Percentiles rank a stretch among this genome's conserved stretches.
phyloP scores from a whole-genome alignment of 2,888 invertebrate genomes.

The Philhelius pedissequus region DNA sequence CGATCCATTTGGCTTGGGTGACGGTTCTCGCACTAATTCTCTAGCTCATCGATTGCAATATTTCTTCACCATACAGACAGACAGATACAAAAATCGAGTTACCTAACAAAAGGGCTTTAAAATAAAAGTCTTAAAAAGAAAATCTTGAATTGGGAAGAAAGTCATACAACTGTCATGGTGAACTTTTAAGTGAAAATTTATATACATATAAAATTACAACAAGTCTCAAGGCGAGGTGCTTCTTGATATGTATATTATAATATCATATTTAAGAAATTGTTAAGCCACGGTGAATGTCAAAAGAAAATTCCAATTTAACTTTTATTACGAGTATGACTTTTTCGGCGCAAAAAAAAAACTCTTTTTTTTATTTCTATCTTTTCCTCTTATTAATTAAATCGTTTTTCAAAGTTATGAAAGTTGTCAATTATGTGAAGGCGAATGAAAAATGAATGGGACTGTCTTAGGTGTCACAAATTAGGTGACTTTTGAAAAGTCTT shows the following conservation, averaged over 20 bases:
- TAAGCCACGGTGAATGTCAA: not conserved
- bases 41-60: too few relatives aligned
- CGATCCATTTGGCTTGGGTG: too few relatives aligned
- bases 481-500: too few relatives aligned
- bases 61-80: too few relatives aligned
- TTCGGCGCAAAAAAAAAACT: not conserved
- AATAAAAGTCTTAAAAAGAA: not conserved
- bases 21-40: too few relatives aligned
- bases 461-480: too few relatives aligned
- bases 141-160: not conserved
- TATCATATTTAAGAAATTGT: not conserved
- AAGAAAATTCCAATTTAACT: not conserved
- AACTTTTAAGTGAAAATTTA: not conserved
- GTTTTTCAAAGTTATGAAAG: not conserved
- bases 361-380: not conserved
- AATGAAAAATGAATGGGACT: too few relatives aligned
- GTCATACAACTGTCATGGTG: not conserved
- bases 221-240: not conserved
- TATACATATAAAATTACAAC: not conserved
- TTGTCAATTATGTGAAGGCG: not conserved
- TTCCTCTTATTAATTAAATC: not conserved
- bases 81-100: too few relatives aligned
- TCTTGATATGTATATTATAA: not conserved
- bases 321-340: not conserved
- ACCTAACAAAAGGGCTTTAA: too few relatives aligned